phyloP scores from a whole-genome alignment of 2,888 invertebrate species.

The Lycocerus yunnanus region DNA sequence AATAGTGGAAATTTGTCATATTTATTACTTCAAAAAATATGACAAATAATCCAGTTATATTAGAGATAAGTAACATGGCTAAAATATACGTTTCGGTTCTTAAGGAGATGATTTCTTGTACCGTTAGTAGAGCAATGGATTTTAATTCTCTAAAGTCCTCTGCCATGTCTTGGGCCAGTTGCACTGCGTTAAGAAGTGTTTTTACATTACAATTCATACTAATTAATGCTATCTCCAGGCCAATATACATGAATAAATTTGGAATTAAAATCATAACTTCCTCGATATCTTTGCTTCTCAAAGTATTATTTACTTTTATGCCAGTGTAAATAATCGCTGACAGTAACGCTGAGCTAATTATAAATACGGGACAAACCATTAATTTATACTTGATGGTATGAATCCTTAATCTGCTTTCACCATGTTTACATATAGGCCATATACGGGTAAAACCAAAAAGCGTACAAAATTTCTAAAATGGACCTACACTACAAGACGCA shows the following conservation, averaged over 20 bases:
- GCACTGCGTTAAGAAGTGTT: not conserved
- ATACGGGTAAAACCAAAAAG: not conserved
- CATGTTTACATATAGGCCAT: not conserved
- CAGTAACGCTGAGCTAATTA: rapidly evolving
- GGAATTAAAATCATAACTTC: too few species aligned
- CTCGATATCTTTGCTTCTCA: not conserved
- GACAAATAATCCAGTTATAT: rapidly evolving
- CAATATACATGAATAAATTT: too few species aligned
- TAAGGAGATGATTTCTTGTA: not conserved
- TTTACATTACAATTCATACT: too few species aligned
- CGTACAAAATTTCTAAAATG: not conserved
- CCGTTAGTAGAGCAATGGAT: not conserved
- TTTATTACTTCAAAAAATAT: not conserved
- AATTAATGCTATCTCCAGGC: too few species aligned
- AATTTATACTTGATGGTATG: not conserved
- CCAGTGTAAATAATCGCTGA: not conserved
- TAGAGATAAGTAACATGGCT: not conserved
- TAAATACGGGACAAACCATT: not conserved
- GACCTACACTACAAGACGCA: too few species aligned
- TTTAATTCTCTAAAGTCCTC: not conserved
- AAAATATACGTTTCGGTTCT: not conserved
- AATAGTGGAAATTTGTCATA: not conserved
- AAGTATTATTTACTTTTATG: not conserved
- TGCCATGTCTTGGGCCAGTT: rapidly evolving
- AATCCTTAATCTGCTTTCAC: not conserved